Evolutionary conservation across 2,888 invertebrate species (phyloP), one percentile per base, ranked within the genome.

Genomic region (Apotomis capreana): DNA sequence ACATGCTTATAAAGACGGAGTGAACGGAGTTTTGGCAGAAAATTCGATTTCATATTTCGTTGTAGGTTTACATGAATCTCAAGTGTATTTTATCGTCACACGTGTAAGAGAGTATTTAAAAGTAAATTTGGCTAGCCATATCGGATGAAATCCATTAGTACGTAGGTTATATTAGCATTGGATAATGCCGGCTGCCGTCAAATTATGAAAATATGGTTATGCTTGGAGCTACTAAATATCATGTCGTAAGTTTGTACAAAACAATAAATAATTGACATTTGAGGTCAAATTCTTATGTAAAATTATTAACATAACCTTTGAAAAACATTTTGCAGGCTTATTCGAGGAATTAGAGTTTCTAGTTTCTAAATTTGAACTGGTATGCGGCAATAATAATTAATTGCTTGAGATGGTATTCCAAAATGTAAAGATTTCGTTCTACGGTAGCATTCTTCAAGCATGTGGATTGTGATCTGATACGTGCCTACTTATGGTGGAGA

Each of bases 391-490:
- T 9, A 26, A 44, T 57, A 65, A 55, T 65, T 36, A 12, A 57
- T 55, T 65, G 15, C 8, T 10, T 57, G 26, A 44, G n/a, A 46
- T 13, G 46, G 46, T 57, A 57, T 65, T 55, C 26, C 8, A 12
- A 46, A 46, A 40, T 63, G 37, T 63, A 36, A 26, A 55, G 46
- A 65, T 57, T 65, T 44, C 3, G 57, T 57, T 57, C 57, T 46
- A 65, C 55, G n/a, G 57, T 65, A 44, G 44, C 70, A 65, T 64
- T 64, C 59, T 64, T 58, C 5, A 10, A 26, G 13, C 26, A 40
- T 68, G 54, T 64, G 8, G 69, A 58, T 60, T 44, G 63, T 58
- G 51, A 69, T 64, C 69, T 58, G 58, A 65, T 63, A 52, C 10
- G 9, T 12, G 10, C 9, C 9, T 12, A 49, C 44, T 52, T 44